Evolutionary conservation across 1,140 invertebrate species (phyloP).

Genomic region (Scaptodrosophila lebanonensis): DNA sequence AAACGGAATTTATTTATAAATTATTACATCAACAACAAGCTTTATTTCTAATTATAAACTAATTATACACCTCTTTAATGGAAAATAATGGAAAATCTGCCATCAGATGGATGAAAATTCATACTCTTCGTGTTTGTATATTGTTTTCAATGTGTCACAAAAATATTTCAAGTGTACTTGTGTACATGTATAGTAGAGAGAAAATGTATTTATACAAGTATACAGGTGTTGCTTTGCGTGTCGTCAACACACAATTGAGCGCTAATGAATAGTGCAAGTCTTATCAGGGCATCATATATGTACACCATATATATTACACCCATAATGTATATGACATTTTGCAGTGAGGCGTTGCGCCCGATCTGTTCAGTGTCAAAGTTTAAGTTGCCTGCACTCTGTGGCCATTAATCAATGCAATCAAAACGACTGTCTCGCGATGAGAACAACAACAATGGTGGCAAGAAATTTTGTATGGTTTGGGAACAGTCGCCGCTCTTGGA

Average conservation of each 20-base stretch:
- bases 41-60: no score
- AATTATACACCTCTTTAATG: no score
- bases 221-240: conserved; percentile 1
- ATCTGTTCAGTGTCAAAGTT: conserved; percentile 47
- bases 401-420: conserved; percentile 52
- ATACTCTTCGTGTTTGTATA: no score
- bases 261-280: conserved; percentile 35
- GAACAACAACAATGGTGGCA: not conserved
- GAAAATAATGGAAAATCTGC: no score
- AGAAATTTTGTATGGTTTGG: conserved; percentile 34
- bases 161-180: no score
- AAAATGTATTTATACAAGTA: conserved; percentile 3
- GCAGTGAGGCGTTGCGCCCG: conserved; percentile 20
- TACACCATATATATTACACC: conserved; percentile 26
- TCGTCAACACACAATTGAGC: not conserved
- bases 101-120: no score
- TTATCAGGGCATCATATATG: no score
- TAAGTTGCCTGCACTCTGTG: conserved; percentile 20
- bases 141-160: no score
- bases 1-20: no score
- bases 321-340: not conserved
- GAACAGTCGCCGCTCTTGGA: conserved; percentile 9
- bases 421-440: no score
- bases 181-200: no score
- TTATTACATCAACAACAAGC: no score